Conservation (phyloP, 53 echinoderm and acorn worm genomes). For the Echinometra lucunter region DNA sequence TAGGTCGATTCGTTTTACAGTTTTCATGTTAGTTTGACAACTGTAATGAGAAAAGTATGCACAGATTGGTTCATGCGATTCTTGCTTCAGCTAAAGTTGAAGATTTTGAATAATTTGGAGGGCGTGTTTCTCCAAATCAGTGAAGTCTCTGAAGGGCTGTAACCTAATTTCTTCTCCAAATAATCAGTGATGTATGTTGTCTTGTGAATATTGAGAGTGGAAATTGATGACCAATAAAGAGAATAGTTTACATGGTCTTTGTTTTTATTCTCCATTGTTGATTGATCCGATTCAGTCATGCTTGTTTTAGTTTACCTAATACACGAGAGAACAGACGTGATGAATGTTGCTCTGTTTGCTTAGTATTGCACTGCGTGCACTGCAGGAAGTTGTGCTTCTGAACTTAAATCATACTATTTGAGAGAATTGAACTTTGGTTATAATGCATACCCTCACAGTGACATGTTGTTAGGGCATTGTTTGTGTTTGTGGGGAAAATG, state of each 20-base stretch:
- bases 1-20: conserved; percentile 9
- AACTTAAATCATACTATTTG: not conserved
- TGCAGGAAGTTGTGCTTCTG: not conserved
- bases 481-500: not conserved
- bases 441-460: not conserved
- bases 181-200: conserved; percentile 36
- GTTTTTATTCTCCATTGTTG: not conserved
- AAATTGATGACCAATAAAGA: not conserved
- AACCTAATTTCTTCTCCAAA: conserved; percentile 42
- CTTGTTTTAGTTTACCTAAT: not conserved
- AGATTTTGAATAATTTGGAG: conserved; percentile 4
- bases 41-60: conserved; percentile 50
- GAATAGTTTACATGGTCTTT: not conserved
- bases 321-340: not conserved
- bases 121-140: conserved; percentile 35
- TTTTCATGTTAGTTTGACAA: conserved; percentile 34
- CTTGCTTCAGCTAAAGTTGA: not conserved
- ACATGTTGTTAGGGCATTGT: not conserved
- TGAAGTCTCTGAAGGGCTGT: not conserved
- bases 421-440: not conserved
- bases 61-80: conserved; percentile 28
- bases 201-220: not conserved
- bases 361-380: not conserved
- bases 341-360: conserved; percentile 3
- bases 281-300: not conserved